Conservation (phyloP, 2,113 vertebrate species). For the Syrrhaptes paradoxus region DNA sequence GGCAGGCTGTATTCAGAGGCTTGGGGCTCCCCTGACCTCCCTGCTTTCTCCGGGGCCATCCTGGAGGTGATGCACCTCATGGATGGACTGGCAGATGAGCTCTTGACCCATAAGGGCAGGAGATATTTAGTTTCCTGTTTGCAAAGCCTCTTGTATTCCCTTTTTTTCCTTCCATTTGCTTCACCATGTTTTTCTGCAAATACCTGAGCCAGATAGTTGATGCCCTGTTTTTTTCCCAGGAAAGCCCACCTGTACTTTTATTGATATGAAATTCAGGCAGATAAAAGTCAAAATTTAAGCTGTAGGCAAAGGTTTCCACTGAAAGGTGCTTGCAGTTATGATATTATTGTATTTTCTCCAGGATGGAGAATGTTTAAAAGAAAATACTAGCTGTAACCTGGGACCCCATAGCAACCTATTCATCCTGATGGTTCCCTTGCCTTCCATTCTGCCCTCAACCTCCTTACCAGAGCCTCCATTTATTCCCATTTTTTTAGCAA, state of each 20-base stretch:
- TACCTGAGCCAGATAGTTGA: background rate
- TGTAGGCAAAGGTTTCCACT: background rate
- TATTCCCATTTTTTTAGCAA: background rate
- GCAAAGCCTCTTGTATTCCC: rapidly evolving
- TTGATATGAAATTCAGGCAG: background rate
- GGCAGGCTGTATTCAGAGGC: background rate
- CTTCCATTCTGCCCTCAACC: background rate
- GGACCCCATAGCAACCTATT: background rate
- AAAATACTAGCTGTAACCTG: background rate
- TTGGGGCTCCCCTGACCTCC: background rate
- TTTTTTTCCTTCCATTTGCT: background rate
- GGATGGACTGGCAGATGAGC: background rate
- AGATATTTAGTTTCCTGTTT: background rate
- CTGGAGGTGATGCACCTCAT: background rate
- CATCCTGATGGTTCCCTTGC: background rate
- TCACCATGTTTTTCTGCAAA: background rate
- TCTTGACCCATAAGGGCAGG: rapidly evolving
- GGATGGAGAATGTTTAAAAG: background rate
- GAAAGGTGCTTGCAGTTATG: background rate
- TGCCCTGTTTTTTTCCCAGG: background rate
- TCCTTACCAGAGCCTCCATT: background rate
- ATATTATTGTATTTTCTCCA: background rate
- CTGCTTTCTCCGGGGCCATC: rapidly evolving
- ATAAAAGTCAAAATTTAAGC: background rate
- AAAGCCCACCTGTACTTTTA: background rate